Conservation (phyloP, 1,140 invertebrate genomes). For the Xylocopa sonorina region DNA sequence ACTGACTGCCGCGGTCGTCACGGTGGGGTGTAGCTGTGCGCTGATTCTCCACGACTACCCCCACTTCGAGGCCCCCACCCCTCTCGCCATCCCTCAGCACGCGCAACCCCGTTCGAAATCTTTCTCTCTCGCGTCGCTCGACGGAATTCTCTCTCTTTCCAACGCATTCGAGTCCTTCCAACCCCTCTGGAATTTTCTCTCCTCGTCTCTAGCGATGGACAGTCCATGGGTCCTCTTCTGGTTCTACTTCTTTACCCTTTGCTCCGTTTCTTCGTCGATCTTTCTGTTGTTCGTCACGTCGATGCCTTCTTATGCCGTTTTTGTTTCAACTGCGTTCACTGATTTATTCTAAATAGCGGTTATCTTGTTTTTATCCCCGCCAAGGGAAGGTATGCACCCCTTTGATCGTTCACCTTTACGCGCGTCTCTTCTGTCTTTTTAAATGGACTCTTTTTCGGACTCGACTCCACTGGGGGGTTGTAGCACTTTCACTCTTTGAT, state of each 20-base stretch:
- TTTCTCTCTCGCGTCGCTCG: conserved; percentile 6
- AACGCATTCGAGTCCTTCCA: conserved; percentile 27
- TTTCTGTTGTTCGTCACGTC: neutral
- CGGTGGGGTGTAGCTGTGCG: conserved; percentile 76
- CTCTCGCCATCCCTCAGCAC: no score
- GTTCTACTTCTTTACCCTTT: conserved; percentile 28
- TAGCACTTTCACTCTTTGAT: no score
- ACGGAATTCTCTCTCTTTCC: conserved; percentile 24
- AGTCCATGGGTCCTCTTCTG: neutral
- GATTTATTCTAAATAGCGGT: neutral
- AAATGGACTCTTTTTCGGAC: no score
- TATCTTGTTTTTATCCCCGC: neutral
- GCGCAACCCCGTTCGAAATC: neutral
- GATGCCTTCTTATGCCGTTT: conserved; percentile 6
- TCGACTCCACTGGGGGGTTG: no score
- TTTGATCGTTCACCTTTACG: conserved; percentile 1
- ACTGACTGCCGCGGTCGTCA: conserved; percentile 73
- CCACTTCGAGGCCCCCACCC: no score
- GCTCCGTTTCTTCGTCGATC: conserved; percentile 12
- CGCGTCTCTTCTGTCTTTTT: neutral
- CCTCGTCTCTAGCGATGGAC: no score
- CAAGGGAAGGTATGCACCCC: neutral
- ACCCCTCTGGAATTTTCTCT: neutral
- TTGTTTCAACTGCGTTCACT: neutral
- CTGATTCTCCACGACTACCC: conserved; percentile 48